Evolutionary conservation across 2,888 invertebrate genomes (phyloP).

Genomic region (Protula sp.): DNA sequence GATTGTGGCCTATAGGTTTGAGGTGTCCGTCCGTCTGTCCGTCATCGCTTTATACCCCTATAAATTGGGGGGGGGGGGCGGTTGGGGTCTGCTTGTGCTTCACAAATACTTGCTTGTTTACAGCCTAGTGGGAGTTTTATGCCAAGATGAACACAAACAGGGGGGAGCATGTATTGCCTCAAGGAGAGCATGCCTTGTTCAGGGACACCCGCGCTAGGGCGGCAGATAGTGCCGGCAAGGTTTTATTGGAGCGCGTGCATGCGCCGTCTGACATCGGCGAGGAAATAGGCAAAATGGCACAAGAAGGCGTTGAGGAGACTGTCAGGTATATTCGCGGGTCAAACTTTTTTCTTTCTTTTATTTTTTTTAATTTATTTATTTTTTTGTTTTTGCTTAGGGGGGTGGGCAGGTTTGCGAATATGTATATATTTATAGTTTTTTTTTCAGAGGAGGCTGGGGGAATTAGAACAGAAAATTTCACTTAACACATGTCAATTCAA

Average conservation of each 20-base stretch:
- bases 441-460: not conserved
- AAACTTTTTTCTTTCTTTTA: not conserved
- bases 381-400: too few relatives aligned
- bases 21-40: too few relatives aligned
- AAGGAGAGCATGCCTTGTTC: not conserved
- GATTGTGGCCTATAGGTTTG: too few relatives aligned
- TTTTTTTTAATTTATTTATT: not conserved
- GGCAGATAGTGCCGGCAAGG: not conserved
- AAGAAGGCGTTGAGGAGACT: constrained; percentile 40
- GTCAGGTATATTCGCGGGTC: constrained; percentile 30
- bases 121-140: too few relatives aligned
- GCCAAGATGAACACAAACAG: too few relatives aligned
- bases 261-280: not conserved
- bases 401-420: not conserved
- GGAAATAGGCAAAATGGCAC: constrained; percentile 27
- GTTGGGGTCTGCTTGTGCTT: too few relatives aligned
- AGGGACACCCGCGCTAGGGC: not conserved
- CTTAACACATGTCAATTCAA: too few relatives aligned
- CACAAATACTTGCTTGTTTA: too few relatives aligned
- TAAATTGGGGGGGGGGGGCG: too few relatives aligned
- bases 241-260: not conserved
- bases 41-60: too few relatives aligned
- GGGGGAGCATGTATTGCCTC: too few relatives aligned
- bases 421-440: not conserved
- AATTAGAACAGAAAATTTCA: too few relatives aligned